Percentiles rank a stretch among this genome's conserved stretches.
These are phyloP conservation scores for Odontomyia ornata DNA, from an alignment of 2,888 invertebrate genomes.

Conservation along the genomic window DNA sequence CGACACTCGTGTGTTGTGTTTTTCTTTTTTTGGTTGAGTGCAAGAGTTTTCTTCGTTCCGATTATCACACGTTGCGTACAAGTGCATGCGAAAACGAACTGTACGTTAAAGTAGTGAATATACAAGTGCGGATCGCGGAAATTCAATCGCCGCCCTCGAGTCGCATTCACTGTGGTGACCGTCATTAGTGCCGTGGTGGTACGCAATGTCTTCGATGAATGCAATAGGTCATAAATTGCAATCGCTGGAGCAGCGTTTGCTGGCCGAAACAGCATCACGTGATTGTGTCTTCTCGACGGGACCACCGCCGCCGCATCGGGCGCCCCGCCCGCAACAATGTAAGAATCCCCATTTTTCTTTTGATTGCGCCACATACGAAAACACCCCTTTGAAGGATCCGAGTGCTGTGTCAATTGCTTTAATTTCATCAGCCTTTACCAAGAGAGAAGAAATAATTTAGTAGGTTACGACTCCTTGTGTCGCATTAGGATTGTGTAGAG, in stretches of 20 bases:
- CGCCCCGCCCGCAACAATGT: slow-evolving; percentile 67
- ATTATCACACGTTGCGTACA: slow-evolving; percentile 14
- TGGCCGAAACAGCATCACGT: slow-evolving; percentile 65
- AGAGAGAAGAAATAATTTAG: no score
- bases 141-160: neutral
- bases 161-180: slow-evolving; percentile 16
- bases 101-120: neutral
- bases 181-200: slow-evolving; percentile 13
- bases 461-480: neutral
- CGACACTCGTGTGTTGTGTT: slow-evolving; percentile 36
- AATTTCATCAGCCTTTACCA: neutral
- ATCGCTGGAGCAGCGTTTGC: slow-evolving; percentile 82
- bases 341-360: slow-evolving; percentile 66
- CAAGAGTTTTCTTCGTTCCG: slow-evolving; percentile 47
- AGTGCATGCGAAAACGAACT: slow-evolving; percentile 19
- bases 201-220: slow-evolving; percentile 70
- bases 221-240: slow-evolving; percentile 74
- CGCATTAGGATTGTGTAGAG: neutral
- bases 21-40: slow-evolving; percentile 44
- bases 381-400: neutral
- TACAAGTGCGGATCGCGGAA: neutral
- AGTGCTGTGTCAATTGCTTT: neutral
- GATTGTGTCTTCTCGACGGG: slow-evolving; percentile 64
- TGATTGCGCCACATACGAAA: slow-evolving; percentile 28
- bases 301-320: slow-evolving; percentile 64